Base-by-base conservation (phyloP, 2,113 vertebrate species). In the Petromus typicus region DNA sequence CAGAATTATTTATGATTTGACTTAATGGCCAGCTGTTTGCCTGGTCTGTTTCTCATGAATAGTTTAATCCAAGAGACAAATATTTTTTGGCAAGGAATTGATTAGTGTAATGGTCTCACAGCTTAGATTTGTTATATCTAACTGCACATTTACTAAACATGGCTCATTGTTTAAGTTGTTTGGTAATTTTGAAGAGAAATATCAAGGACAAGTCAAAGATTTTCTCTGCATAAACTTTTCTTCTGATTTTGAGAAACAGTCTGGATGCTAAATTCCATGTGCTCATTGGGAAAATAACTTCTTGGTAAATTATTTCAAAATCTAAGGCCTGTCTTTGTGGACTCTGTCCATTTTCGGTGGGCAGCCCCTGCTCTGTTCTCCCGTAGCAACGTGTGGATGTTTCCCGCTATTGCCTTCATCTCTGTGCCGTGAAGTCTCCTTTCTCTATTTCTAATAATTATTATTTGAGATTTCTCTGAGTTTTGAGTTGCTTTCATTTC, bases 151-250 rank as follows among this genome's bases (percentile, higher is more conserved):
- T 86, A 86, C 86, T 94, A 51, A 96, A 43, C n/a, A 69, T 75
- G 37, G 48, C n/a, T 94, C 67, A 76, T 90, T 6, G 10, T 83
- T 94, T n/a, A 90, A 13, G 67, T 95, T 32, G 43, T 73, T 87
- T 71, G 56, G 56, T 85, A 92, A 88, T 95, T 90, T 84, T 85
- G 51, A 93, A 92, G 59, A 95, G 16, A 85, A 83, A 82, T 82
- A 10, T 73, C 25, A 37, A 0, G 12, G 25, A 5, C 75, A 86
- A 51, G 14, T 95, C 48, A 91, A 84, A 81, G 6, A 61, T 7
- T 73, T 94, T 91, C 66, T 73, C 79, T 69, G 59, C 61, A 61
- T 59, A 34, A 22, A 83, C 89, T 66, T 85, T 40, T 81, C 16
- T 37, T 40, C 3, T 59, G 66, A 82, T 17, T 66, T 67, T 66